Evolutionary conservation across 1,140 invertebrate species (phyloP).

Genomic region (Drosophila kurseongensis): DNA sequence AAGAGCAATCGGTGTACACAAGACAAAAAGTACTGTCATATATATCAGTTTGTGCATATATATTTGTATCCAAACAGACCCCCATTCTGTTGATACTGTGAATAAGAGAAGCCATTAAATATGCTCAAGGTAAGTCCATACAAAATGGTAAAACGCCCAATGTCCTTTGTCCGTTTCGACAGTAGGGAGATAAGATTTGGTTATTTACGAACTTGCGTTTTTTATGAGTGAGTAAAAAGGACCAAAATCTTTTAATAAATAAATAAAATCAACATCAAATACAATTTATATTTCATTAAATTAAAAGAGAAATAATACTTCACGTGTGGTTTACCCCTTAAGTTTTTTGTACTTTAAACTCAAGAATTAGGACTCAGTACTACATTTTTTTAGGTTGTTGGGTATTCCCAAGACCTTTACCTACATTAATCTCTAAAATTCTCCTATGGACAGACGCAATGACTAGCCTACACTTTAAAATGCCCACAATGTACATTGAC

Average conservation of each 20-base stretch:
- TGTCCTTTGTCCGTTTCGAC: slow-evolving; percentile 12
- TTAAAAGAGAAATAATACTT: neutral
- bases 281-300: neutral
- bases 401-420: neutral
- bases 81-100: slow-evolving; percentile 60
- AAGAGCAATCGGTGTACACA: slow-evolving; percentile 39
- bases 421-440: neutral
- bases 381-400: neutral
- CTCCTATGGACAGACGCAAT: neutral
- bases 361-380: no score
- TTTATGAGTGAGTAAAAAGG: neutral
- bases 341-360: no score
- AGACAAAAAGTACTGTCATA: slow-evolving; percentile 26
- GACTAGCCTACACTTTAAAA: slow-evolving; percentile 23
- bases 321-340: no score
- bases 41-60: slow-evolving; percentile 12
- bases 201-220: neutral
- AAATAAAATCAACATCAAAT: neutral
- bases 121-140: slow-evolving; percentile 67
- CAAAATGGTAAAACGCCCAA: slow-evolving; percentile 53
- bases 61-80: slow-evolving; percentile 16
- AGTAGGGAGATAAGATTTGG: slow-evolving; percentile 10
- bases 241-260: neutral
- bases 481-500: slow-evolving; percentile 52
- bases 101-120: slow-evolving; percentile 63